These are phyloP conservation scores for Daubentonia madagascariensis DNA, from an alignment of 2,113 vertebrate species.

Conservation along the genomic window DNA sequence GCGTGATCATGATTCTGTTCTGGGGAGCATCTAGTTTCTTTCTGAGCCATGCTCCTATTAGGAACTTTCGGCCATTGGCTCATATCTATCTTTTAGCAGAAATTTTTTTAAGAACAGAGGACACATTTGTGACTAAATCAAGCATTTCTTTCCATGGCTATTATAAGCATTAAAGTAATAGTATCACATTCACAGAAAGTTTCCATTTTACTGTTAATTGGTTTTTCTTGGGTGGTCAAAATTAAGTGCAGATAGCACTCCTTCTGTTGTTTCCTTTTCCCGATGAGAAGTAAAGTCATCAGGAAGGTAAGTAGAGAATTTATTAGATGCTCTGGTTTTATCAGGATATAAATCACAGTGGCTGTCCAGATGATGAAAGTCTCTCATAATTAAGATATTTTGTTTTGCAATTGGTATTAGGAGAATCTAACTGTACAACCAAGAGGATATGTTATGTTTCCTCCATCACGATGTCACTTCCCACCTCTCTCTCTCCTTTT, in stretches of 20 bases:
- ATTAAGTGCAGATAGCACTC: not conserved
- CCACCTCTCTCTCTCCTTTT: not conserved
- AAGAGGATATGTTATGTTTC: not conserved
- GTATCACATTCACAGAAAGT: not conserved
- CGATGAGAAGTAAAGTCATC: not conserved
- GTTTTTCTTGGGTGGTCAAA: slow-evolving; percentile 37
- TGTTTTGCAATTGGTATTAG: not conserved
- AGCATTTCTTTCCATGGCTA: not conserved
- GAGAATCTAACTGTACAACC: not conserved
- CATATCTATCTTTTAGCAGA: not conserved
- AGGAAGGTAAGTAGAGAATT: not conserved
- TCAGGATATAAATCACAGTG: not conserved
- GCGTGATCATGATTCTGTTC: slow-evolving; percentile 7
- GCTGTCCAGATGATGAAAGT: not conserved
- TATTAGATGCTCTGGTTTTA: not conserved
- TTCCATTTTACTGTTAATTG: slow-evolving; percentile 32
- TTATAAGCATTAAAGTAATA: slow-evolving; percentile 16
- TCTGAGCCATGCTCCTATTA: not conserved
- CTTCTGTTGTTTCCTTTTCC: not conserved
- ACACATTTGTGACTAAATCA: slow-evolving; percentile 10
- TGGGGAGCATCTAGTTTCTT: not conserved
- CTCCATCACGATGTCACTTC: not conserved
- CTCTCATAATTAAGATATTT: not conserved
- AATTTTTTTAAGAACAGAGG: not conserved
- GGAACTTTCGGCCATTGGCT: not conserved